Percentiles rank a stretch among this genome's conserved stretches.
These are phyloP conservation scores for Poeciliopsis paucimaculata DNA, from an alignment of 2,797 vertebrate genomes.

Conservation along the genomic window DNA sequence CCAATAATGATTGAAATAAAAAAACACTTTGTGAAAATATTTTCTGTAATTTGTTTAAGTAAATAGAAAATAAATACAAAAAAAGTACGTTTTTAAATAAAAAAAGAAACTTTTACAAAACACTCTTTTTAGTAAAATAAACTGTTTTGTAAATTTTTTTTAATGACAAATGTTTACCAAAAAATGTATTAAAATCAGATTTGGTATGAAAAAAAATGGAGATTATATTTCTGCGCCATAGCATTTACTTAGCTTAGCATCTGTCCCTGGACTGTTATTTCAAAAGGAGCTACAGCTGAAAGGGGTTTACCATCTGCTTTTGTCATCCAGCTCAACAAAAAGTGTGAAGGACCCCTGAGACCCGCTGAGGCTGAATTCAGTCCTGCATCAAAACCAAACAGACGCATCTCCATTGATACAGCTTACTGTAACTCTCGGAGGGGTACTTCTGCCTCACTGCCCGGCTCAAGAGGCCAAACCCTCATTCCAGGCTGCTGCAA, in stretches of 20 bases:
- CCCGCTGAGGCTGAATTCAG: constrained; percentile 17
- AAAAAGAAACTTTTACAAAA: too few species aligned
- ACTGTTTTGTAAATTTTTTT: too few species aligned
- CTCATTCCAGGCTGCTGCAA: constrained; percentile 6
- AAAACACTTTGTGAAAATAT: too few species aligned
- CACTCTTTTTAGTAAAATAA: too few species aligned
- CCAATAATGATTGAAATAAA: too few species aligned
- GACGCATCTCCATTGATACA: constrained; percentile 23
- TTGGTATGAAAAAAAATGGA: too few species aligned
- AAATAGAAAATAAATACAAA: too few species aligned
- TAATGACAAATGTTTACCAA: too few species aligned
- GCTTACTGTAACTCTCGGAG: constrained; percentile 29
- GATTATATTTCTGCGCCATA: too few species aligned
- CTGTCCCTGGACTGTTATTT: constrained; percentile 22
- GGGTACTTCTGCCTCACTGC: constrained; percentile 11
- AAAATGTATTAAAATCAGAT: too few species aligned
- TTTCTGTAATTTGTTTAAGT: too few species aligned
- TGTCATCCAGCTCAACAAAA: constrained; percentile 39
- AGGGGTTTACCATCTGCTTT: constrained; percentile 68
- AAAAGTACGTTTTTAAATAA: too few species aligned
- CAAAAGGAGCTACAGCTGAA: constrained; percentile 44
- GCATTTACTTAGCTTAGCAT: neutral
- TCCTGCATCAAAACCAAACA: constrained; percentile 30
- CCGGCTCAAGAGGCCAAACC: constrained; percentile 4
- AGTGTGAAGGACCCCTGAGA: constrained; percentile 49